Evolutionary conservation across 1,140 invertebrate genomes (phyloP), one percentile per base, ranked within the genome.

Genomic region (Drosophila paulistorum): DNA sequence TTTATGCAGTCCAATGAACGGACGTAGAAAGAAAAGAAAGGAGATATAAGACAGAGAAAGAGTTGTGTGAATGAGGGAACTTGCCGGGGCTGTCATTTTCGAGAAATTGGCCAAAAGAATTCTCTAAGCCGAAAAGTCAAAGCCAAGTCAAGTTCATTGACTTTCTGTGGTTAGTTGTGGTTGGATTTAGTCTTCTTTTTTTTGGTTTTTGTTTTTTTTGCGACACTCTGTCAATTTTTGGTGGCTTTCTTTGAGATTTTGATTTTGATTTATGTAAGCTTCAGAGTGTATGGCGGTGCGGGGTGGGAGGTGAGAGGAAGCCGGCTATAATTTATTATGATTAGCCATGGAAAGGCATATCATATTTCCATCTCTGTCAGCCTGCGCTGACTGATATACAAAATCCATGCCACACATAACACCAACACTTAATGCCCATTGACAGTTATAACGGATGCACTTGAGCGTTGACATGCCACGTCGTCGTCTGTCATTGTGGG

Each of bases 361-460:
- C 45, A 51, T 23, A 51, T 51, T 51, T 51, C 7, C 7, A 20
- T 51, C 17, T 20, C 45, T 51, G 45, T 51, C 17, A 23, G 5
- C 2, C 30, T 3, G 45, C 45, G 17, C 45, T 23, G 45, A 51
- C 45, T 51, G 45, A 51, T 51, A 51, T 51, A 51, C 45, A 23
- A 51, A 51, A 51, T 51, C 45, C 45, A 51, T 51, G 45, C 45
- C 45, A 51, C 45, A 51, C 45, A 51, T 51, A 51, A 51, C 17
- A 51, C 45, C 45, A 51, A 51, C 48, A 76, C 73, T 77, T 77
- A 81, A 77, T 77, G 62, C 63, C 75, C 51, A 89, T 77, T 62
- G 79, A 87, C 83, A 87, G 83, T 89, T 89, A 77, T 87, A 87
- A 89, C 83, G 83, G 83, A 83, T 87, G 84, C 83, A 87, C 73